These are phyloP conservation scores for Periplaneta americana DNA, from an alignment of 1,140 invertebrate genomes.

Conservation along the genomic window DNA sequence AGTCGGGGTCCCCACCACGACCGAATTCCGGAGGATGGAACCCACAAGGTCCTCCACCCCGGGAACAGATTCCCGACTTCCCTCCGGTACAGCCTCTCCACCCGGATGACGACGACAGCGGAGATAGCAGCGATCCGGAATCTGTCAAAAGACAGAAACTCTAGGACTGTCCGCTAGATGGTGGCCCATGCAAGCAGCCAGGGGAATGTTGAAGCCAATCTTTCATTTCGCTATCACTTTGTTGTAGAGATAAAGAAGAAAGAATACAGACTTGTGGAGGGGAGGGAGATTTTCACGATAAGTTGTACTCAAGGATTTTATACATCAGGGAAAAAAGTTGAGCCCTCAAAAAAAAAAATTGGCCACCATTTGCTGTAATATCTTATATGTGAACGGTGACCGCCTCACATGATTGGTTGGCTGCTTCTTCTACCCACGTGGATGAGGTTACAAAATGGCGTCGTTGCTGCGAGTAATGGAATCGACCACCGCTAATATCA, in stretches of 20 bases:
- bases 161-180: constrained; percentile 18
- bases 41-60: constrained; percentile 22
- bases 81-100: constrained; percentile 32
- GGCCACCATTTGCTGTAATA: not conserved
- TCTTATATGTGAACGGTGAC: not conserved
- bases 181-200: not conserved
- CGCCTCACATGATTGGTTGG: not conserved
- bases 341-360: not conserved
- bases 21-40: constrained; percentile 27
- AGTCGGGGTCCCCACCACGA: constrained; percentile 30
- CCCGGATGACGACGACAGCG: constrained; percentile 30
- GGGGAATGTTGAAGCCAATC: not conserved
- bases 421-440: not conserved
- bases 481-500: too few relatives aligned
- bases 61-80: constrained; percentile 39
- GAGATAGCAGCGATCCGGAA: constrained; percentile 32
- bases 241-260: not conserved
- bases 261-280: not conserved
- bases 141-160: constrained; percentile 31
- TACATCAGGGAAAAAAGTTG: not conserved
- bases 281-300: not conserved
- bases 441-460: not conserved
- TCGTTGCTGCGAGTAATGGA: too few relatives aligned
- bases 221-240: not conserved
- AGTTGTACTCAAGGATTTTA: not conserved